Conservation (phyloP, 2,797 vertebrate genomes). For the Helostoma temminkii region DNA sequence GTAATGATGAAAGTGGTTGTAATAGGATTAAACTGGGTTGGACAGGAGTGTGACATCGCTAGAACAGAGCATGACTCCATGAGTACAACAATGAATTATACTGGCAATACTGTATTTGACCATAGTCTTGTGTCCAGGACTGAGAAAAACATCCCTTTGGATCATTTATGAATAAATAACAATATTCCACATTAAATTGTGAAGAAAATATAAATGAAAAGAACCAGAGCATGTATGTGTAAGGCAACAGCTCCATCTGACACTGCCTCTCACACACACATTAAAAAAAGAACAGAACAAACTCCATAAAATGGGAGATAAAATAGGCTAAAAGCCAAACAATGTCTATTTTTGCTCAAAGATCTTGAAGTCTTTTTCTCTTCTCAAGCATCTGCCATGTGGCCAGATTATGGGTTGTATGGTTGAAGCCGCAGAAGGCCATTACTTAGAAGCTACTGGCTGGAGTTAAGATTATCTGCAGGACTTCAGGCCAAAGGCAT, state of each 20-base stretch:
- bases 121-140: neutral
- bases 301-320: slow-evolving; percentile 22
- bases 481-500: slow-evolving; percentile 63
- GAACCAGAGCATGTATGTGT: neutral
- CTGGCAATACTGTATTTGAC: neutral
- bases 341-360: slow-evolving; percentile 46
- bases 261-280: slow-evolving; percentile 1
- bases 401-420: slow-evolving; percentile 77
- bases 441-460: slow-evolving; percentile 70
- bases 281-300: neutral
- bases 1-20: slow-evolving; percentile 83
- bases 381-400: slow-evolving; percentile 62
- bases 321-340: slow-evolving; percentile 52
- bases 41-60: slow-evolving; percentile 66
- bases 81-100: slow-evolving; percentile 39
- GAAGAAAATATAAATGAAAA: too few relatives aligned
- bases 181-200: neutral
- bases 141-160: neutral
- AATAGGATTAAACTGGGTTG: slow-evolving; percentile 80
- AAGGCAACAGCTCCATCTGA: slow-evolving; percentile 23
- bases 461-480: slow-evolving; percentile 73
- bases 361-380: slow-evolving; percentile 37
- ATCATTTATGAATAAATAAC: too few relatives aligned
- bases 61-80: slow-evolving; percentile 57
- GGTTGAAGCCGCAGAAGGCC: slow-evolving; percentile 67